These are phyloP conservation scores for Ancistrus triradiatus DNA, from an alignment of 2,113 vertebrate genomes.

Conservation along the genomic window DNA sequence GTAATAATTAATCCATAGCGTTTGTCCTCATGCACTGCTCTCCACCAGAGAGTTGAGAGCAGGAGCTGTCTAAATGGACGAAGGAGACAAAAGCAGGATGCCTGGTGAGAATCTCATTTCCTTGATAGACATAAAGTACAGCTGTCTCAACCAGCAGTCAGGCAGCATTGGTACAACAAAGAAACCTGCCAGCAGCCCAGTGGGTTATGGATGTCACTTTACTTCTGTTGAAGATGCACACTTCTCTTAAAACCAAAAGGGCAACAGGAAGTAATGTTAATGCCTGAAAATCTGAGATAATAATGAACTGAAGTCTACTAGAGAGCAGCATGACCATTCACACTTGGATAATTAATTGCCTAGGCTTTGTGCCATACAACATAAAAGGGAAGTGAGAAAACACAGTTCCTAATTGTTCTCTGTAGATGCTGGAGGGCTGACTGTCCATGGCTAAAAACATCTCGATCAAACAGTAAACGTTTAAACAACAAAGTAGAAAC, in stretches of 20 bases:
- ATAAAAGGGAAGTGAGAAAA: slow-evolving; percentile 22
- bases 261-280: slow-evolving; percentile 36
- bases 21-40: slow-evolving; percentile 20
- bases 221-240: slow-evolving; percentile 4
- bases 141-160: slow-evolving; percentile 13
- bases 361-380: slow-evolving; percentile 23
- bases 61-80: slow-evolving; percentile 16
- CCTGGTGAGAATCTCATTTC: slow-evolving; percentile 27
- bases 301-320: slow-evolving; percentile 23
- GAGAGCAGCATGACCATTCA: slow-evolving; percentile 27
- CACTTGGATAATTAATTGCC: slow-evolving; percentile 50
- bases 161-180: slow-evolving; percentile 20
- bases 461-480: slow-evolving; percentile 8
- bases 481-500: slow-evolving; percentile 6
- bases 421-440: slow-evolving; percentile 26
- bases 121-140: slow-evolving; percentile 30
- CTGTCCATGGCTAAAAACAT: slow-evolving; percentile 26
- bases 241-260: slow-evolving; percentile 34
- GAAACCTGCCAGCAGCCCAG: slow-evolving; percentile 38
- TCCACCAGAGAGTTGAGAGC: slow-evolving; percentile 9
- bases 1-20: slow-evolving; percentile 28
- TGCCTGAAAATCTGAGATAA: slow-evolving; percentile 29
- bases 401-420: slow-evolving; percentile 40
- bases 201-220: slow-evolving; percentile 35
- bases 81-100: not conserved